Evolutionary conservation across 2,888 invertebrate species (phyloP).

Genomic region (Andrena dorsata): DNA sequence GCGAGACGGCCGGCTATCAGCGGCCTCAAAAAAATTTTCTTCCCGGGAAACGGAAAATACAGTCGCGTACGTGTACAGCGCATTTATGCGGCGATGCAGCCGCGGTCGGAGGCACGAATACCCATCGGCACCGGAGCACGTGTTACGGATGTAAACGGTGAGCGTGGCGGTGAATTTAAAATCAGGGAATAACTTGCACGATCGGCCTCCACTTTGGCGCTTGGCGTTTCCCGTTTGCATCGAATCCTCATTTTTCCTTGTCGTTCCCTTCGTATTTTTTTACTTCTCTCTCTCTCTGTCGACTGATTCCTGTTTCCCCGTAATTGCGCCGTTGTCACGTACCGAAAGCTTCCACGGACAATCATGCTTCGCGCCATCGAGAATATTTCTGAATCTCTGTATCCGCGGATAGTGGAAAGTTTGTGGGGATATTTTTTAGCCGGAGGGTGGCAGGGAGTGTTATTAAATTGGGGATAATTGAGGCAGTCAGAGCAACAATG

Average conservation of each 20-base stretch:
- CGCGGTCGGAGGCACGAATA: slow-evolving; percentile 36
- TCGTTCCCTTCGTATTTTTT: background rate
- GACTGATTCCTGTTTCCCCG: slow-evolving; percentile 10
- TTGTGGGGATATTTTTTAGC: no score
- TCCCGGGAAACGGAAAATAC: slow-evolving; percentile 32
- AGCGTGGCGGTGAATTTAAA: slow-evolving; percentile 72
- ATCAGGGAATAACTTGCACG: slow-evolving; percentile 68
- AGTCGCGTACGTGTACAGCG: slow-evolving; percentile 18
- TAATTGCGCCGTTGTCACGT: slow-evolving; percentile 1
- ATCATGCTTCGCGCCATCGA: no score
- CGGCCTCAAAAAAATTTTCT: slow-evolving; percentile 41
- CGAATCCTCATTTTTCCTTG: slow-evolving; percentile 37
- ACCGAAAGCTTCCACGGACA: background rate
- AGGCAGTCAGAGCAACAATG: no score
- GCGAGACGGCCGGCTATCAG: slow-evolving; percentile 1
- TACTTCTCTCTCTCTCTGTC: no score
- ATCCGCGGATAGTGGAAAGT: background rate
- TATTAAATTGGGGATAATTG: no score
- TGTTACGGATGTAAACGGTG: slow-evolving; percentile 72
- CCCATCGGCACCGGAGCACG: slow-evolving; percentile 67
- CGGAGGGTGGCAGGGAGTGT: no score
- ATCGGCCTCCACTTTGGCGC: slow-evolving; percentile 42
- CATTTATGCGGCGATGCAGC: slow-evolving; percentile 30
- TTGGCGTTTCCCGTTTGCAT: slow-evolving; percentile 44
- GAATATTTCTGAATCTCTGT: background rate